Evolutionary conservation across 2,888 invertebrate genomes (phyloP).

Genomic region (Shargacucullia verbasci): DNA sequence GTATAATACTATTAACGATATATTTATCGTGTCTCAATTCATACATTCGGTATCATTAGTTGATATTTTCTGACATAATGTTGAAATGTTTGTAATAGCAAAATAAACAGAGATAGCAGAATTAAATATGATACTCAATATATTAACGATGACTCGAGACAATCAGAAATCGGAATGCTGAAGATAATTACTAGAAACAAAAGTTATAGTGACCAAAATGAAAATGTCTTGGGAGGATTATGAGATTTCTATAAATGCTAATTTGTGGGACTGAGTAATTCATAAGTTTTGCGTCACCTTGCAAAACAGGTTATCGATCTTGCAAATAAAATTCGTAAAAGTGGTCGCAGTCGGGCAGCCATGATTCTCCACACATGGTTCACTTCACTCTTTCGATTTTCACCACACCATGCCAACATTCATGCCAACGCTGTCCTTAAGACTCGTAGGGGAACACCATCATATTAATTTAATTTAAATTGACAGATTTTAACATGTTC

Average conservation of each 20-base stretch:
- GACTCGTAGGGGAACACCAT: conserved; percentile 5
- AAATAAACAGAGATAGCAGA: conserved; percentile 27
- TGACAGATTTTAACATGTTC: neutral
- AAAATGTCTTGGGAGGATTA: conserved; percentile 24
- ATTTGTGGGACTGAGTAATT: conserved; percentile 39
- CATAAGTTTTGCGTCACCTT: conserved; percentile 56
- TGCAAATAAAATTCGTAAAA: conserved; percentile 62
- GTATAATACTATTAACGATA: conserved; percentile 19
- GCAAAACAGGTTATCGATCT: conserved; percentile 64
- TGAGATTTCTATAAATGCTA: conserved; percentile 30
- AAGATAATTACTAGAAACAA: conserved; percentile 3
- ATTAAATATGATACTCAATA: conserved; percentile 15
- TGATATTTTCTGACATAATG: conserved; percentile 30
- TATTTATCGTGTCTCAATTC: conserved; percentile 1
- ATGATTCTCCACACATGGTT: conserved; percentile 54
- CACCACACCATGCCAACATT: conserved; percentile 33
- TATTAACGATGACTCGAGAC: conserved; percentile 17
- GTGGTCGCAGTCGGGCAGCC: conserved; percentile 62
- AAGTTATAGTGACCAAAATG: conserved; percentile 5
- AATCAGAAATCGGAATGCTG: conserved; percentile 13
- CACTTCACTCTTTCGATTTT: conserved; percentile 53
- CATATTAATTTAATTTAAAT: neutral
- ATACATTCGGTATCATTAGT: conserved; percentile 14
- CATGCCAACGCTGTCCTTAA: conserved; percentile 24
- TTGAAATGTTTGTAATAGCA: conserved; percentile 27